Conservation (phyloP, 64 coral and sea anemone species). For the Porites lutea region DNA sequence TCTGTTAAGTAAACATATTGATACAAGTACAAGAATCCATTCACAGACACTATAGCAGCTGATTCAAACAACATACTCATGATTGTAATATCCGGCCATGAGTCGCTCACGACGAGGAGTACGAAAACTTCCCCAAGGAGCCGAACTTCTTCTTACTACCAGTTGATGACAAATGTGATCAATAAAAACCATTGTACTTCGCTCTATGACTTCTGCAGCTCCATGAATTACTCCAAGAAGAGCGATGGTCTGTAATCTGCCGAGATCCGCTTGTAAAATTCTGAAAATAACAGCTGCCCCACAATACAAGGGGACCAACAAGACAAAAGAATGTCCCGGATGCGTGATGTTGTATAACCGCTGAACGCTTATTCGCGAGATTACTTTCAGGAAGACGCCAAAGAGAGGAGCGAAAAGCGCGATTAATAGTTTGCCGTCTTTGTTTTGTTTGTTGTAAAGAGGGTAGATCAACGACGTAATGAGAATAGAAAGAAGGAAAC, state of each 20-base stretch:
- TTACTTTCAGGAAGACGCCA: background rate
- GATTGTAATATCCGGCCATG: slow-evolving; percentile 8
- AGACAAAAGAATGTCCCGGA: background rate
- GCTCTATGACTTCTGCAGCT: slow-evolving; percentile 7
- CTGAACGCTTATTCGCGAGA: slow-evolving; percentile 3
- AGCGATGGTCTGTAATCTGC: background rate
- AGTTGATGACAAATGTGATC: background rate
- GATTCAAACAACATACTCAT: slow-evolving; percentile 23
- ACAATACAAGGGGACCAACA: background rate
- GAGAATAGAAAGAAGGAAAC: background rate
- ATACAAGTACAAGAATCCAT: slow-evolving; percentile 10
- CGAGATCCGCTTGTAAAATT: slow-evolving; percentile 5
- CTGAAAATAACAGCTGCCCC: background rate
- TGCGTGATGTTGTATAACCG: background rate
- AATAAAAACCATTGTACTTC: background rate
- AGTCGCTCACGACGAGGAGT: slow-evolving; percentile 2
- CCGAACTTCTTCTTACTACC: background rate
- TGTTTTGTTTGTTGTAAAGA: background rate
- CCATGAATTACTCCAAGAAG: slow-evolving; percentile 18
- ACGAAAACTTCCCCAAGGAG: slow-evolving; percentile 8
- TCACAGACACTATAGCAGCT: background rate
- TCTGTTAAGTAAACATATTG: slow-evolving; percentile 6
- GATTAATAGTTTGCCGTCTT: background rate
- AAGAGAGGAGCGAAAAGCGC: slow-evolving; percentile 4
- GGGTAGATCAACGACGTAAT: background rate